Evolutionary conservation across 1,140 invertebrate genomes (phyloP), one percentile per base, ranked within the genome.

Genomic region (Bombus affinis): DNA sequence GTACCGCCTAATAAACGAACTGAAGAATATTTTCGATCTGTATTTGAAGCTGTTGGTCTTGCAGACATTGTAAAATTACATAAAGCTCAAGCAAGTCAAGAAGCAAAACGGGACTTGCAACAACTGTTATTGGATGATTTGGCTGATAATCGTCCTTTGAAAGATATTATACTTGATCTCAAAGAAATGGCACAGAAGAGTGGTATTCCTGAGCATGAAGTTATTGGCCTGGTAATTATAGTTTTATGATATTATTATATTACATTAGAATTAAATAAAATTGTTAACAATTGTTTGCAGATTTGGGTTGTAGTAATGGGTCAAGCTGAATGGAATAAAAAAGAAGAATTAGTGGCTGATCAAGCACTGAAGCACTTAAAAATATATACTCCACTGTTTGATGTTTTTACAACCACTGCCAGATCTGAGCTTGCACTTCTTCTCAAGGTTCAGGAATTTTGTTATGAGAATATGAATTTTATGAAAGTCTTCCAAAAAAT

Each of bases 401-500:
- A 97, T 88, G 98, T 98, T 28, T 99, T 99, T 92, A 97, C 98
- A 87, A 96, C 96, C 91, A 97, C 97, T 87, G 97, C 97, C 89
- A 97, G 97, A 92, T 97, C 98, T 76, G 98, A 99, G 95, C 96
- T 99, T 91, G 97, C 97, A 72, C 96, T 99, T 74, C 96, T 99
- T 91, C 96, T 98, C 75, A 98, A 98, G 94, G 97, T 99, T 90
- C 99, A 99, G 95, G 98, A 99, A 93, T 99, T 98, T 95, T 99
- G 99, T 95, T 99, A 99, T 95, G 98, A 99, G 93, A 99, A 99
- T 96, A 99, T 99, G 98, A 98, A 98, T 95, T 99, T 99, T 95
- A 98, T 99, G 98, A 99, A 99, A 95, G 98, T 98, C 94, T 99
- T 99, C 97, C 98, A 98, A 93, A 99, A 99, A 95, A 99, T 99